Base-by-base conservation (phyloP, 1,140 invertebrate genomes). In the Delia radicum region DNA sequence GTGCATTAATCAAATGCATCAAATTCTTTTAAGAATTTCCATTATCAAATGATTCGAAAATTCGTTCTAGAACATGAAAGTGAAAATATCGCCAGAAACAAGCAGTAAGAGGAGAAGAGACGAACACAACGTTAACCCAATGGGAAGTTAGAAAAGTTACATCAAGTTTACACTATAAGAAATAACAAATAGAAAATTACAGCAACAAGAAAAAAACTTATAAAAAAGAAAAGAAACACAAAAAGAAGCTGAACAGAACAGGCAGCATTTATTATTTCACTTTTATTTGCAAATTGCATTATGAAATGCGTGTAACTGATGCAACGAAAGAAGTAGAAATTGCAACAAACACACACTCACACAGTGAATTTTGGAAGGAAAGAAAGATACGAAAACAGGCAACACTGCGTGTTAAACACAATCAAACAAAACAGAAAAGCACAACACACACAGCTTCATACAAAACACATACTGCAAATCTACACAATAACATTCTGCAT, bases 241-340 rank as follows among this genome's bases (percentile, higher is more conserved):
- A 55, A 0, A 55, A 21, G 48, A 55, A 55, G 48, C 48, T 21
- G n/a, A 55, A 13, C 7, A 55, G n/a, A 24, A 55, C n/a, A 7
- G 1, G 33, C 33, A 21, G 48, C 48, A 55, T 21, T 55, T 42
- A 42, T 21, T 55, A 69, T 69, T 69, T 69, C 65, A 37, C 65
- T 69, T 69, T 69, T 69, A 69, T 69, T 69, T 69, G 65, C 29
- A 37, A 69, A 69, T 37, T 33, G 65, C 65, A 69, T 69, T 69
- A n/a, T 21, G n/a, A 37, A 24, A 21, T 33, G 37, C 37, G n/a
- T 42, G 37, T 15, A 42, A 42, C 37, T 3, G n/a, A n/a, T n/a
- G 10, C 31, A 33, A 33, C 31, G 31, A 33, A 33, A 63, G 8
- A 63, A 63, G 3, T 5, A 10, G 37, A 42, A 42, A 1, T 15